Evolutionary conservation across 2,797 vertebrate genomes (phyloP).

Genomic region (Gila robusta): DNA sequence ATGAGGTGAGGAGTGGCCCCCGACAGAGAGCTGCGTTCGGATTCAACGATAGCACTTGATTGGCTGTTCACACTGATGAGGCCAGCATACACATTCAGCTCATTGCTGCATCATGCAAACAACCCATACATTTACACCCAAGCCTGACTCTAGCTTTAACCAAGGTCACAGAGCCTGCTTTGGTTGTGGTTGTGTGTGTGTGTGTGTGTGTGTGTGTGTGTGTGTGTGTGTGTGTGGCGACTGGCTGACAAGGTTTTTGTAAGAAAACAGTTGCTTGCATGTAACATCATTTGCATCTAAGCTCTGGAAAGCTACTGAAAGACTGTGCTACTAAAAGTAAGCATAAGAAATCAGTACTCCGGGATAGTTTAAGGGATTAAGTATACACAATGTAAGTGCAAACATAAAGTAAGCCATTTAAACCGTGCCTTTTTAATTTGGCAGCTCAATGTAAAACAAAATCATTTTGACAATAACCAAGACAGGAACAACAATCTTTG

Average conservation of each 20-base stretch:
- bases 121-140: slow-evolving; percentile 69
- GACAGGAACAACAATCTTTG: slow-evolving; percentile 70
- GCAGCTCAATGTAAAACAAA: slow-evolving; percentile 58
- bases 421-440: slow-evolving; percentile 2
- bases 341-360: slow-evolving; percentile 18
- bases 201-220: not conserved
- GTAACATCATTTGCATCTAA: slow-evolving; percentile 21
- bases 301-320: slow-evolving; percentile 2
- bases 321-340: slow-evolving; percentile 30
- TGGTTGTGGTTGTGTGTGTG: no score
- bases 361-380: not conserved
- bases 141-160: slow-evolving; percentile 43
- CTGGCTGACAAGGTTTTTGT: slow-evolving; percentile 44
- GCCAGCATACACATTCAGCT: slow-evolving; percentile 52
- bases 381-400: not conserved
- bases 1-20: slow-evolving; percentile 64
- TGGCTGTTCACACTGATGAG: slow-evolving; percentile 57
- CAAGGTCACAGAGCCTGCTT: slow-evolving; percentile 44
- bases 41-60: slow-evolving; percentile 61
- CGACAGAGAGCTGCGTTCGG: slow-evolving; percentile 53
- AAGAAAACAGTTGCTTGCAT: slow-evolving; percentile 35
- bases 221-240: slow-evolving; percentile 34
- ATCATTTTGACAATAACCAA: slow-evolving; percentile 73
- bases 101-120: slow-evolving; percentile 40
- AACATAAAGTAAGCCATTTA: not conserved